Conservation (phyloP, 2,113 vertebrate genomes). For the Pungitius pungitius region DNA sequence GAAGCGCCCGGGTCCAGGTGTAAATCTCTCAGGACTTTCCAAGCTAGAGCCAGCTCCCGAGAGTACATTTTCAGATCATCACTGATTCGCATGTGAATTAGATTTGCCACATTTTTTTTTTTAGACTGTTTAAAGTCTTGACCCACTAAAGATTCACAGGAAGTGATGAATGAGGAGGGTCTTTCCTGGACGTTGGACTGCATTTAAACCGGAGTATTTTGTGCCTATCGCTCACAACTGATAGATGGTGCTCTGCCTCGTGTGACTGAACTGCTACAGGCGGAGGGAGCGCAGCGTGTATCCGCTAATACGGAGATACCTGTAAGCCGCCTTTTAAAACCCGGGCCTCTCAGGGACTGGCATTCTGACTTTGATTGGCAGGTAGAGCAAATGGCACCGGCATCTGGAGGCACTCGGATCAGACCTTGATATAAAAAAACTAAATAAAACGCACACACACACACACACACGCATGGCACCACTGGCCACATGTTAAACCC, state of each 20-base stretch:
- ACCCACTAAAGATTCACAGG: not conserved
- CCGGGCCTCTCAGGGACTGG: constrained; percentile 51
- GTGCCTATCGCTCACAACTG: not conserved
- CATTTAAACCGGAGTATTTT: not conserved
- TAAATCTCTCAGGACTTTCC: too few species aligned
- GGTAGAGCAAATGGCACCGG: constrained; percentile 73
- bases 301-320: constrained; percentile 39
- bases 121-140: too few species aligned
- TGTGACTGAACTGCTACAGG: constrained; percentile 17
- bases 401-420: constrained; percentile 69
- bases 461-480: not conserved
- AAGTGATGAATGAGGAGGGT: not conserved
- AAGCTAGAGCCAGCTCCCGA: not conserved
- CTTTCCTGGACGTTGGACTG: not conserved
- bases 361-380: constrained; percentile 76
- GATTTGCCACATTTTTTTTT: not conserved
- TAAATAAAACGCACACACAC: constrained; percentile 21
- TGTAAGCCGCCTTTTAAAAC: constrained; percentile 45
- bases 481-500: constrained; percentile 34
- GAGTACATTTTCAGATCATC: not conserved
- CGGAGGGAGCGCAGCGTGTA: constrained; percentile 8
- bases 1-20: too few species aligned
- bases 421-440: constrained; percentile 45
- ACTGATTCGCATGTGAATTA: not conserved
- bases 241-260: constrained; percentile 7